These are phyloP conservation scores for Venustoraphidia nigricollis DNA, from an alignment of 2,888 invertebrate species.

Conservation along the genomic window DNA sequence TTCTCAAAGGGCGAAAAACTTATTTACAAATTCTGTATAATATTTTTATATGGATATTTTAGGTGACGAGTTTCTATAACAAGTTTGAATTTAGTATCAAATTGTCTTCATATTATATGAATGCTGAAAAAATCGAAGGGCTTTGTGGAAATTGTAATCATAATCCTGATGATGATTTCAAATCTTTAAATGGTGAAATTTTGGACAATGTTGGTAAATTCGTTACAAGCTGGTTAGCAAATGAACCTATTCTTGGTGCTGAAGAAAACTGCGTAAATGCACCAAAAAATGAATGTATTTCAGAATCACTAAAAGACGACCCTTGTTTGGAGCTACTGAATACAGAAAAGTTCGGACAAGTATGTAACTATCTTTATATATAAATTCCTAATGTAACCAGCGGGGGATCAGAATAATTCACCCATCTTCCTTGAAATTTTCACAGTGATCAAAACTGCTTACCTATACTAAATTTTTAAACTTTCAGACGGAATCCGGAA, in stretches of 20 bases:
- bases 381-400: constrained; percentile 1
- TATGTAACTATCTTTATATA: constrained; percentile 13
- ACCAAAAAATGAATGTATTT: constrained; percentile 21
- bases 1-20: background rate
- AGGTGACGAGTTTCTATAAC: constrained; percentile 29
- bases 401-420: too few relatives aligned
- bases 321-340: constrained; percentile 51
- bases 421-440: too few relatives aligned
- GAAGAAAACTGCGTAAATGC: constrained; percentile 24
- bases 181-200: constrained; percentile 32
- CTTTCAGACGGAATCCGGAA: too few relatives aligned
- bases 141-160: constrained; percentile 65
- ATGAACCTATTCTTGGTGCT: constrained; percentile 21
- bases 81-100: constrained; percentile 35
- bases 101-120: constrained; percentile 53
- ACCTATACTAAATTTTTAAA: too few relatives aligned
- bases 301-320: constrained; percentile 42
- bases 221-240: constrained; percentile 33
- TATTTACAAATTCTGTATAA: background rate
- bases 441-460: too few relatives aligned
- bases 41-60: constrained; percentile 3
- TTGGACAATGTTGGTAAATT: constrained; percentile 37
- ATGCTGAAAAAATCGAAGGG: constrained; percentile 57
- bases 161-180: constrained; percentile 38
- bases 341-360: constrained; percentile 35